Evolutionary conservation across 2,797 vertebrate species (phyloP), one percentile per base, ranked within the genome.

Genomic region (Alcedo quadribrachys): DNA sequence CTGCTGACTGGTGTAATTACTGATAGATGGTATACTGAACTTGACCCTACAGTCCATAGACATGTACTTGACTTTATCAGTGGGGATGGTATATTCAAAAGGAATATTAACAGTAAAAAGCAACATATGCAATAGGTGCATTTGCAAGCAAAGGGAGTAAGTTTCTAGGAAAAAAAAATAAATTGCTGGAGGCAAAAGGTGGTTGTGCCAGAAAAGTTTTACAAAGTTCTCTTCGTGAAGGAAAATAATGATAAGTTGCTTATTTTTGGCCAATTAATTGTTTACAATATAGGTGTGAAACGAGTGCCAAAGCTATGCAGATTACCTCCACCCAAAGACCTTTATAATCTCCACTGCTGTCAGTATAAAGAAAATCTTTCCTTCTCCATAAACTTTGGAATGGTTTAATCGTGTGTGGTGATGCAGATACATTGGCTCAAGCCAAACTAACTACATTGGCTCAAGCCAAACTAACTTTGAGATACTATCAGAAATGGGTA

Each of bases 1-100:
- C 45, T 87, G 68, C 83, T 77, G 81, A 57, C 83, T 71, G 83
- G 85, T 4, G 5, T 57, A 88, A 60, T 93, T 87, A 86, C 70
- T 83, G 85, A 63, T 42, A 60, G 63, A 62, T 65, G 62, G 30
- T 21, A 60, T 35, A 3, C 48, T 76, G 76, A 87, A 57, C 81
- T 81, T 90, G 87, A 88, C 78, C 63, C 53, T 67, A 1, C 43
- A 81, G 71, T 32, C 30, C 25, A 7, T 14, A 85, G 84, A 48
- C 20, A 8, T 12, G 45, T 33, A 33, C 35, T 79, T 79, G 83
- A 50, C 81, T 77, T 88, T 76, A 65, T 81, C 75, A 57, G 53
- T 70, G 57, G 53, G 60, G 53, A 53, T 77, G n/a, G 33, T 37
- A 9, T 57, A 33, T 73, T 63, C 11, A 2, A 70, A 84, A 79